Evolutionary conservation across 2,113 vertebrate genomes (phyloP).

Genomic region (Empidonax traillii): DNA sequence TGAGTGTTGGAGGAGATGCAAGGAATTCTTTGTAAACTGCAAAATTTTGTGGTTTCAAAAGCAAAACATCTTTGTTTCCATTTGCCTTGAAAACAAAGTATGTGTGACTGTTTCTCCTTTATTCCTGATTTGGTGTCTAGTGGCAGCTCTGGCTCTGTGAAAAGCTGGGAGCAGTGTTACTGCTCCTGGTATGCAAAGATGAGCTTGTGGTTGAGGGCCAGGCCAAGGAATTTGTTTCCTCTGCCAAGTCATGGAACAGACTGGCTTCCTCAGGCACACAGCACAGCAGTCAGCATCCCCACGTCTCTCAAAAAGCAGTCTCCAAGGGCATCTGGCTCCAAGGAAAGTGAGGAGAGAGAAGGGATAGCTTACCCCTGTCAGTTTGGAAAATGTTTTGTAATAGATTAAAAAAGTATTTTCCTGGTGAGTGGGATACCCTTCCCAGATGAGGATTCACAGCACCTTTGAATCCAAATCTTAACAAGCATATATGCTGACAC

Average conservation of each 20-base stretch:
- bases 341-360: neutral
- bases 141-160: neutral
- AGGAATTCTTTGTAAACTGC: neutral
- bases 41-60: neutral
- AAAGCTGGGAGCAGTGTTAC: neutral
- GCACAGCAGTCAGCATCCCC: accelerated
- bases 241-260: neutral
- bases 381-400: neutral
- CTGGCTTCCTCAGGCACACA: neutral
- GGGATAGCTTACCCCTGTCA: neutral
- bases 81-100: neutral
- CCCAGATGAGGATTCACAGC: neutral
- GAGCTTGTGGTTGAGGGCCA: neutral
- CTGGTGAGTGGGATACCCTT: neutral
- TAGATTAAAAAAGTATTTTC: neutral
- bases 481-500: neutral
- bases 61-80: neutral
- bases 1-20: neutral
- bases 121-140: neutral
- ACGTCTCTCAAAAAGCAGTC: neutral
- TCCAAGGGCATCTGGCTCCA: neutral
- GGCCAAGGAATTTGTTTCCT: slow-evolving; percentile 23
- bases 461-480: neutral
- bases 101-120: neutral
- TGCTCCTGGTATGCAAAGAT: neutral